Conservation (phyloP, 2,113 vertebrate genomes). For the Hassar affinis region DNA sequence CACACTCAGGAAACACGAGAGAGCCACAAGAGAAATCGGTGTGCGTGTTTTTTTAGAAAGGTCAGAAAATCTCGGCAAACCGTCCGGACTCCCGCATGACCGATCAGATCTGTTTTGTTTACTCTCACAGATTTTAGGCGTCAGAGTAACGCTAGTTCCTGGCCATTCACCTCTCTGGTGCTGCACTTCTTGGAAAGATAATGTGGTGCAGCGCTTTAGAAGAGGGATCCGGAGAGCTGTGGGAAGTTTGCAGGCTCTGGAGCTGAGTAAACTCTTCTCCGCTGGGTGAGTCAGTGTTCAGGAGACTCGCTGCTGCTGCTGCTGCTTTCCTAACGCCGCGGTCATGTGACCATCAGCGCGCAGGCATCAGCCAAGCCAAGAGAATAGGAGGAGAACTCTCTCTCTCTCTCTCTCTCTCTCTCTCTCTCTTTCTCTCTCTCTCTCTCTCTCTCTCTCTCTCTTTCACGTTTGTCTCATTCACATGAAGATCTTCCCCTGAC, state of each 20-base stretch:
- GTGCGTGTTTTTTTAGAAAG: background rate
- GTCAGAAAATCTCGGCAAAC: constrained; percentile 31
- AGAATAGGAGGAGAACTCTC: constrained; percentile 43
- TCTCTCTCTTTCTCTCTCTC: background rate
- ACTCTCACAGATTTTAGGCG: background rate
- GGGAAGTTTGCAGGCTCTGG: background rate
- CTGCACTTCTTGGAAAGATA: background rate
- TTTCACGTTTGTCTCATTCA: background rate
- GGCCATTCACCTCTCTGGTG: background rate
- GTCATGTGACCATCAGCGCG: constrained; percentile 50
- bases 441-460: constrained; percentile 30
- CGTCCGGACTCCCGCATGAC: constrained; percentile 50
- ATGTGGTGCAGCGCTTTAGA: background rate
- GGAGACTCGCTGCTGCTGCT: constrained; percentile 29
- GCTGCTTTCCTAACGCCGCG: constrained; percentile 35
- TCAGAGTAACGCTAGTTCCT: constrained; percentile 9
- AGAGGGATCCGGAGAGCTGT: background rate
- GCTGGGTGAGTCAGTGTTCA: constrained; percentile 44
- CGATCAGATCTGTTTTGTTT: constrained; percentile 35
- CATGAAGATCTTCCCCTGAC: background rate
- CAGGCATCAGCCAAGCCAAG: constrained; percentile 24
- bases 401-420: background rate
- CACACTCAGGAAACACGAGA: background rate
- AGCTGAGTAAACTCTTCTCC: constrained; percentile 40
- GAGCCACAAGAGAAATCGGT: background rate